Conservation (phyloP, 2,888 invertebrate genomes). For the Caenorhabditis panamensis region DNA sequence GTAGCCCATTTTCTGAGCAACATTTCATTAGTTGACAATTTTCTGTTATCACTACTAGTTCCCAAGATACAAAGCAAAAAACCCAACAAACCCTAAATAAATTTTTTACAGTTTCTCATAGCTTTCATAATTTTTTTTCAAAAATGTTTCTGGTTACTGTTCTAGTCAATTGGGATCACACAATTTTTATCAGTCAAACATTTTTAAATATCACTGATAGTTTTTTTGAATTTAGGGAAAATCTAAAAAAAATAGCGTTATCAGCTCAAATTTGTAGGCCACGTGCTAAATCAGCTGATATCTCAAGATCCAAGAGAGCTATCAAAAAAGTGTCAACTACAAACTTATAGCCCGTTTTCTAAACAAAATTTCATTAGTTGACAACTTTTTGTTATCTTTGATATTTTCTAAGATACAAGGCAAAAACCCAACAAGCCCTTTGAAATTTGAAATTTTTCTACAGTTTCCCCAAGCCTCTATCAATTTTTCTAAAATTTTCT, state of each 20-base stretch:
- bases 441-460: neutral
- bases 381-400: neutral
- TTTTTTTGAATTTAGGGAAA: neutral
- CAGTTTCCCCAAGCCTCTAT: conserved; percentile 5
- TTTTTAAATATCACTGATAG: neutral
- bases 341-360: neutral
- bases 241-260: neutral
- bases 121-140: too few species aligned
- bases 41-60: too few species aligned
- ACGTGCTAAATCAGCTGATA: neutral
- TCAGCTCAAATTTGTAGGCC: neutral
- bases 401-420: neutral
- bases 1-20: too few species aligned
- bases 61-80: too few species aligned
- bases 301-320: neutral
- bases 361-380: neutral
- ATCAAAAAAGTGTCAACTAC: neutral
- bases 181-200: neutral
- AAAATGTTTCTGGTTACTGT: too few species aligned
- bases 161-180: neutral
- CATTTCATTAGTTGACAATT: too few species aligned
- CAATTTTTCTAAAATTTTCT: neutral
- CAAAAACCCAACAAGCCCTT: too few species aligned
- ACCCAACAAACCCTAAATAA: too few species aligned
- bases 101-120: too few species aligned